These are phyloP conservation scores for Aleiodes alternator DNA, from an alignment of 2,888 invertebrate species.

Conservation along the genomic window DNA sequence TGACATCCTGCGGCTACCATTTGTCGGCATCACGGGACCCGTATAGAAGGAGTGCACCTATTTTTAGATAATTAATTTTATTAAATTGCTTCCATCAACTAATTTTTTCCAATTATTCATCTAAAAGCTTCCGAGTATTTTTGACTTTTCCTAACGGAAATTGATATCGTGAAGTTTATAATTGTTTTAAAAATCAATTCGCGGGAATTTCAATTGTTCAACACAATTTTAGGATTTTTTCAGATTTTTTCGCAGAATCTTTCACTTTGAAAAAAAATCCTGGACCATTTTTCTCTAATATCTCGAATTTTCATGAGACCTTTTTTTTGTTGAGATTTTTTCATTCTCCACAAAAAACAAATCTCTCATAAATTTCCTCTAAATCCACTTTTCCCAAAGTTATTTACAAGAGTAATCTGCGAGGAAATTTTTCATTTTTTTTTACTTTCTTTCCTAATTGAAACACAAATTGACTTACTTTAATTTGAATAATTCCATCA, in stretches of 20 bases:
- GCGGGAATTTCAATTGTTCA: too few species aligned
- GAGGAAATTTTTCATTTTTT: too few species aligned
- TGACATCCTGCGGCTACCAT: conserved; percentile 80
- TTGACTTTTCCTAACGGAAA: background rate
- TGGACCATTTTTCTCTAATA: too few species aligned
- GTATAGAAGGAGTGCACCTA: conserved; percentile 90
- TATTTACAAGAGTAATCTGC: too few species aligned
- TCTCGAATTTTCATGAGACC: too few species aligned
- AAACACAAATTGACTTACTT: background rate
- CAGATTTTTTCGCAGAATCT: too few species aligned
- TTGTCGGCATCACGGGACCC: conserved; percentile 76
- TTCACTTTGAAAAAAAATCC: too few species aligned
- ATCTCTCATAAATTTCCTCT: too few species aligned
- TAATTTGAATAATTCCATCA: background rate
- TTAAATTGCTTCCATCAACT: background rate
- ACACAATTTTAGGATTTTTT: too few species aligned
- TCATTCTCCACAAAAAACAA: too few species aligned
- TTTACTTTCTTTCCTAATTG: background rate
- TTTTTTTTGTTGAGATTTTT: too few species aligned
- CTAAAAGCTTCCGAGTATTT: conserved; percentile 22
- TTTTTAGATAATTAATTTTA: conserved; percentile 31
- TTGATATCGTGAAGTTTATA: background rate
- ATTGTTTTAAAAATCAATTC: background rate
- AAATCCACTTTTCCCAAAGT: too few species aligned
- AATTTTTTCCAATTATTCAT: conserved; percentile 9